Evolutionary conservation across 2,888 invertebrate genomes (phyloP).

Genomic region (Aromia moschata): DNA sequence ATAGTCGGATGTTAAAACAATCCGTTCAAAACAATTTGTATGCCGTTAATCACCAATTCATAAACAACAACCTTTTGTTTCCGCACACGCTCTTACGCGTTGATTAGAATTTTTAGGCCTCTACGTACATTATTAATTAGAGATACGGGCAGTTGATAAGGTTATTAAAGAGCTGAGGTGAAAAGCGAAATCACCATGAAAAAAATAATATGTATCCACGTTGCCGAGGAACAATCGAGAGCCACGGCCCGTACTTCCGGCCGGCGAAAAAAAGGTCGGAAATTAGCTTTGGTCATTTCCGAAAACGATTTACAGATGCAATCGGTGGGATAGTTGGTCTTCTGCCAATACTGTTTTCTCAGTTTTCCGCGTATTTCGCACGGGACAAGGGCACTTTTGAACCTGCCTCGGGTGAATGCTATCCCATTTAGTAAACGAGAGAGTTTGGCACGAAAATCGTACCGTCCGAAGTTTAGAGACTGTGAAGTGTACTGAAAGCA

Average conservation of each 20-base stretch:
- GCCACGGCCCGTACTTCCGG: constrained; percentile 42
- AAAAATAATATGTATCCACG: constrained; percentile 28
- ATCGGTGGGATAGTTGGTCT: constrained; percentile 8
- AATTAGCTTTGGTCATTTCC: constrained; percentile 31
- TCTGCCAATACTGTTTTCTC: constrained; percentile 17
- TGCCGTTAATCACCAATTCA: too few relatives aligned
- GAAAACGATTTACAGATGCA: constrained; percentile 24
- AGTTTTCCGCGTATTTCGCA: not conserved
- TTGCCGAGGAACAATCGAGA: constrained; percentile 41
- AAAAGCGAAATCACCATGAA: constrained; percentile 27
- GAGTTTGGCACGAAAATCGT: not conserved
- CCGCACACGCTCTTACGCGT: not conserved
- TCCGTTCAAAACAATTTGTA: too few relatives aligned
- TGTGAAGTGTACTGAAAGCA: constrained; percentile 12
- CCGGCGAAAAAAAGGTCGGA: constrained; percentile 30
- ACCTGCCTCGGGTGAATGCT: not conserved
- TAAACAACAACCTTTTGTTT: too few relatives aligned
- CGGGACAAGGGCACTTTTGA: constrained; percentile 17
- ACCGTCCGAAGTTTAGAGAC: constrained; percentile 6
- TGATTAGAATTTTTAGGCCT: not conserved
- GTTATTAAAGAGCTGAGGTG: constrained; percentile 21
- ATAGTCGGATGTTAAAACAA: too few relatives aligned
- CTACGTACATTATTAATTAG: not conserved
- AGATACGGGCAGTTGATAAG: constrained; percentile 19
- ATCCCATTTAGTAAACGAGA: not conserved